phyloP scores from a whole-genome alignment of 35 echinoderm and acorn worm species.

The Holothuria glaberrima region DNA sequence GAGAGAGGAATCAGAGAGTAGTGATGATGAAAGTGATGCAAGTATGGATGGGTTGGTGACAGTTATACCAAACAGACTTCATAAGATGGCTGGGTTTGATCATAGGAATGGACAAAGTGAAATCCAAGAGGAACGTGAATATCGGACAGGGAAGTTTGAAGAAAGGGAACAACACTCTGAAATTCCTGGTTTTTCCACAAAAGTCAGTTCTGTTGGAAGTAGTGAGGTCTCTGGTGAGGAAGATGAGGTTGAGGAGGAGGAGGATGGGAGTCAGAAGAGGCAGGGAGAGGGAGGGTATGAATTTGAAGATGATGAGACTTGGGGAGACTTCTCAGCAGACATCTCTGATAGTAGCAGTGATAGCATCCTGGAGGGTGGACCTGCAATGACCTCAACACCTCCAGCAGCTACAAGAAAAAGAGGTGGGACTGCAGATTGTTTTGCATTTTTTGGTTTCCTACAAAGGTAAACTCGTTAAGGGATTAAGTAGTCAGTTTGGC shows the following conservation, averaged over 20 bases:
- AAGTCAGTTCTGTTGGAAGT: background rate
- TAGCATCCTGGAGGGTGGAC: slow-evolving; percentile 75
- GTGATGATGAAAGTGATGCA: slow-evolving; percentile 33
- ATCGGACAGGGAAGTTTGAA: background rate
- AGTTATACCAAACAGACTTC: slow-evolving; percentile 49
- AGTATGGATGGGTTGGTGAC: slow-evolving; percentile 53
- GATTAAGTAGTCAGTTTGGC: too few species aligned
- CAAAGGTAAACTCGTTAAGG: too few species aligned
- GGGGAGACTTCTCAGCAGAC: slow-evolving; percentile 85
- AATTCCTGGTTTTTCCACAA: background rate
- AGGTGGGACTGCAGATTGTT: too few species aligned
- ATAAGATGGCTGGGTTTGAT: background rate
- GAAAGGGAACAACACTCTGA: background rate
- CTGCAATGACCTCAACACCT: slow-evolving; percentile 65
- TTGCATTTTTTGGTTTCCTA: too few species aligned
- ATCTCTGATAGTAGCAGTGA: slow-evolving; percentile 83
- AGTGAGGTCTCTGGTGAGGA: background rate
- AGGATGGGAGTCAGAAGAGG: slow-evolving; percentile 29
- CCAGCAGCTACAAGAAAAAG: background rate
- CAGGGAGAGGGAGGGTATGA: slow-evolving; percentile 57
- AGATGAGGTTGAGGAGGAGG: slow-evolving; percentile 38
- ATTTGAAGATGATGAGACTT: slow-evolving; percentile 98
- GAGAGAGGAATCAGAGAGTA: background rate
- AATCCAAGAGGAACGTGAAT: background rate
- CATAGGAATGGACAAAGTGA: background rate